phyloP scores from a whole-genome alignment of 2,888 invertebrate genomes.

The Aporophyla nigra region DNA sequence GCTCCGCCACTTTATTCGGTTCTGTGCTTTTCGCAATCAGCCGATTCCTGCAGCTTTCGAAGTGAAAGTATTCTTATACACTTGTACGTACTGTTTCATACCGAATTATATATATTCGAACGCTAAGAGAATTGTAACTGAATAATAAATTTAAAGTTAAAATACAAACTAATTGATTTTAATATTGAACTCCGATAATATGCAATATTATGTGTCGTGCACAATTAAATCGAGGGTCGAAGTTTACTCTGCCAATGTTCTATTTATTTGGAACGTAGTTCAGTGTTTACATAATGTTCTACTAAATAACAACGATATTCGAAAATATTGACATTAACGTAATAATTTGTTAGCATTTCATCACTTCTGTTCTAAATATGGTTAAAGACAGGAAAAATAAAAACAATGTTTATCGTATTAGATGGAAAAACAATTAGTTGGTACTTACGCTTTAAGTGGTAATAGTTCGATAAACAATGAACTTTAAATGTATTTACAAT shows the following conservation, averaged over 20 bases:
- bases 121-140: background rate
- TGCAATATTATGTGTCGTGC: constrained; percentile 19
- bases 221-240: constrained; percentile 21
- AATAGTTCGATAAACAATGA: constrained; percentile 2
- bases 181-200: constrained; percentile 20
- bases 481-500: constrained; percentile 5
- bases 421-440: constrained; percentile 11
- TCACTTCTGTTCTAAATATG: constrained; percentile 7
- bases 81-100: background rate
- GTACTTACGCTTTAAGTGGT: background rate
- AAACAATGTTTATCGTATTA: background rate
- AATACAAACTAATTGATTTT: constrained; percentile 15
- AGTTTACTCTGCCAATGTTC: constrained; percentile 39
- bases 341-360: constrained; percentile 16
- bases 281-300: constrained; percentile 35
- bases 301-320: constrained; percentile 19
- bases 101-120: background rate
- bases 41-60: background rate
- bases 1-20: too few relatives aligned
- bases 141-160: background rate
- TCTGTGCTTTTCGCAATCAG: too few relatives aligned
- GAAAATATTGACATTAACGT: constrained; percentile 27
- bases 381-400: constrained; percentile 1
- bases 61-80: background rate
- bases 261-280: constrained; percentile 57